Evolutionary conservation across 2,888 invertebrate genomes (phyloP).

Genomic region (Adelognathus sp.): DNA sequence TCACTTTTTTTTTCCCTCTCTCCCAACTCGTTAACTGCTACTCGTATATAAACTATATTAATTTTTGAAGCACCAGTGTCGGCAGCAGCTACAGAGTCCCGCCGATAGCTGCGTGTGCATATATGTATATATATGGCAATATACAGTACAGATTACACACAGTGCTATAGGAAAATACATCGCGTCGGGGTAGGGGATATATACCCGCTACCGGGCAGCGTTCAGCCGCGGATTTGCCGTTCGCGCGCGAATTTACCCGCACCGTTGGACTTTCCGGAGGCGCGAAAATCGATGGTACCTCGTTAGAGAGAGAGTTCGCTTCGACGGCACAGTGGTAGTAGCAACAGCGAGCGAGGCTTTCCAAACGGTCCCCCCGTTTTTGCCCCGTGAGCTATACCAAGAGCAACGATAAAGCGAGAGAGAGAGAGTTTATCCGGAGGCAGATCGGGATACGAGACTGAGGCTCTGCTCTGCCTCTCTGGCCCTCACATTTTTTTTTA

Average conservation of each 20-base stretch:
- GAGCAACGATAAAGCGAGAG: too few relatives aligned
- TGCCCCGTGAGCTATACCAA: conserved; percentile 24
- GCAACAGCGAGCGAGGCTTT: conserved; percentile 33
- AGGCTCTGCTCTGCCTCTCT: conserved; percentile 35
- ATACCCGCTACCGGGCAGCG: conserved; percentile 21
- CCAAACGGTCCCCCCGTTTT: conserved; percentile 24
- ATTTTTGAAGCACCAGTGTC: conserved; percentile 46
- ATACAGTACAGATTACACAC: conserved; percentile 38
- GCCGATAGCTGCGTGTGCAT: background rate
- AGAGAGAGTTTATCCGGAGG: conserved; percentile 51
- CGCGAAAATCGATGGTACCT: conserved; percentile 61
- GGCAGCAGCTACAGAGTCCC: conserved; percentile 18
- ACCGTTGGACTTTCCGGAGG: conserved; percentile 59
- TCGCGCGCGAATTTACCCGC: conserved; percentile 50
- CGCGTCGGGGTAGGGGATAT: conserved; percentile 28
- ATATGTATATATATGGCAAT: conserved; percentile 1
- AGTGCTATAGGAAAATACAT: conserved; percentile 40
- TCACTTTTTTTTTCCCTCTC: background rate
- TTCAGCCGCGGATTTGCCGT: conserved; percentile 50
- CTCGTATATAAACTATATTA: conserved; percentile 54
- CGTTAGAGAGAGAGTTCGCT: conserved; percentile 60
- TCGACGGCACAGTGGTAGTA: conserved; percentile 41
- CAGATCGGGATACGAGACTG: conserved; percentile 59
- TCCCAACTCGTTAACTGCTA: background rate
- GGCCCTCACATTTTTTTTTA: conserved; percentile 25